Evolutionary conservation across 1,140 invertebrate species (phyloP), one percentile per base, ranked within the genome.

Genomic region (Prorops nasuta): DNA sequence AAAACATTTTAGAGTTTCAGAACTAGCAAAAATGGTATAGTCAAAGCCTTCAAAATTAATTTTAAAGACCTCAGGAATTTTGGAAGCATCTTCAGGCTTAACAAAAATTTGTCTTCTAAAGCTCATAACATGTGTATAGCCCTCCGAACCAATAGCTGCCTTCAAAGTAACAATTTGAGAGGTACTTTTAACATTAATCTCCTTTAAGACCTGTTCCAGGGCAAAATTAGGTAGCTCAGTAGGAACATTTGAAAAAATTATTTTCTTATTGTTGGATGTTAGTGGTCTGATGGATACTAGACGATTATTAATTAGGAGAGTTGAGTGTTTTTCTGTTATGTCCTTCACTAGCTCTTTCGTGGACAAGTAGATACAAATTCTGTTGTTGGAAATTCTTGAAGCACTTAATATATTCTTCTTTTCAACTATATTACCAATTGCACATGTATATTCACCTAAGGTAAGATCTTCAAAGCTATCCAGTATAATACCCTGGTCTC

Each of bases 211-310:
- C 10, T 40, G 14, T 20, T 49, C 37, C 19, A 56, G 31, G 0
- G 34, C 21, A 18, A 41, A n/a, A 24, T 59, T 24, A 2, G 49
- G 42, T 14, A 53, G 49, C n/a, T 38, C n/a, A n/a, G 53, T 41
- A 17, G 34, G 48, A 3, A 59, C 54, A 43, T 59, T 59, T 10
- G 53, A 56, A 10, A 28, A 6, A 28, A 28, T 28, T 28, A 46
- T 37, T 21, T 10, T 4, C 10, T 28, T 28, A 28, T 28, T 28
- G 24, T 12, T 36, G 1, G 8, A 28, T 24, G 37, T 36, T 6
- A 44, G 21, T 2, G 34, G 44, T 19, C 34, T 16, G 18, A 45
- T 19, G 1, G 1, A 9, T 1, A 45, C 3, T 2, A n/a, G 1
- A 9, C 4, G 12, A 15, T 35, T 21, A 7, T 12, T 19, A 17